Base-by-base conservation (phyloP, 2,888 invertebrate species). In the Eustalomyia histrio region DNA sequence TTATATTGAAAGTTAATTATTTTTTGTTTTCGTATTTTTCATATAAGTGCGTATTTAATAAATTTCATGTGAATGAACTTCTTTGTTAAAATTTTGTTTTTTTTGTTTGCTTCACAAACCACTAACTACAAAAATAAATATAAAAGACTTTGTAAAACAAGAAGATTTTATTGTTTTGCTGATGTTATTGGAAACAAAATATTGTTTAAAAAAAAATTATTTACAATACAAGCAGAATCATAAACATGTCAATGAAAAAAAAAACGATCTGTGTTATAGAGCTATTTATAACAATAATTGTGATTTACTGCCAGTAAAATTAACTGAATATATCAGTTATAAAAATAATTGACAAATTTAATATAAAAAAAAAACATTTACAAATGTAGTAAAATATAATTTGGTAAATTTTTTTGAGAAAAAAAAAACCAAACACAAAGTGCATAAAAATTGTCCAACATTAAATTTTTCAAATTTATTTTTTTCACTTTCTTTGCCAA, bases 121-220 rank as follows among this genome's bases (percentile, higher is more conserved):
- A 33, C 52, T 53, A 71, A 71, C 39, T 58, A 58, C 52, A 65
- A 71, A 65, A 71, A 71, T 71, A 71, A 76, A 76, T 53, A 65
- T 35, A 14, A 64, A 43, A 33, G 5, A 21, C 1, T 29, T 47
- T 43, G n/a, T 12, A 12, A 47, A 39, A 39, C 12, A 39, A 39
- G 39, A 39, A 39, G 39, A 39, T 39, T 18, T 17, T 52, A 16
- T 60, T 17, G 47, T 50, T 55, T 33, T 67, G 16, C 35, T 63
- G 16, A 50, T 21, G 6, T 12, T 39, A 39, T 39, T 39, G 10
- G 39, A 39, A 39, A 39, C 10, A 39, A 39, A 12, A 39, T 39
- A 39, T 39, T 10, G 39, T 12, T 12, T n/a, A n/a, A n/a, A n/a
- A 39, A 39, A 12, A 12, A 39, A 2, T 39, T 39, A 24, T 24